These are phyloP conservation scores for Podarcis raffonei DNA, from an alignment of 2,113 vertebrate genomes.

Conservation along the genomic window DNA sequence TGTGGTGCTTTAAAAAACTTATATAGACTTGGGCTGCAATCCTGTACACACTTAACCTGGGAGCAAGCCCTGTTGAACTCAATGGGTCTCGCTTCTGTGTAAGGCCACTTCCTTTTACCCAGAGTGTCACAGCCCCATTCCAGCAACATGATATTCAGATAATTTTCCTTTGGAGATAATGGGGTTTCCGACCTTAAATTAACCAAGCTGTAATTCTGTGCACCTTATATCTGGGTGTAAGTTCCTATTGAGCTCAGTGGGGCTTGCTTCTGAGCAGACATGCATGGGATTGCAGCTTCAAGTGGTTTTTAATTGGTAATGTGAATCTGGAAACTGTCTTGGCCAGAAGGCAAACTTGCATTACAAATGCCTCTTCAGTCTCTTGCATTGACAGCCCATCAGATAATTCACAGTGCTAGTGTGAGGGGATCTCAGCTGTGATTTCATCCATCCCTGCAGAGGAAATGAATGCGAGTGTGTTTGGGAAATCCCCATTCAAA, in stretches of 20 bases:
- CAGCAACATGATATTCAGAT: background rate
- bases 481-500: background rate
- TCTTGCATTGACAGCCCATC: background rate
- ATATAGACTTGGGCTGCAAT: background rate
- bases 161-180: background rate
- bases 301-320: background rate
- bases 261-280: too few relatives aligned
- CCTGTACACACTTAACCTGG: background rate
- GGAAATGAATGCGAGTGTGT: background rate
- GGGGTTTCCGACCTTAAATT: background rate
- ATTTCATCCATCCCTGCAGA: background rate
- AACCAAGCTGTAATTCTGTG: background rate
- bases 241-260: too few relatives aligned
- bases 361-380: too few relatives aligned
- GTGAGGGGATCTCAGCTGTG: background rate
- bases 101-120: background rate
- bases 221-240: background rate
- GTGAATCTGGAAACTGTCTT: background rate
- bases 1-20: background rate
- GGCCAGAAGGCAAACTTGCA: background rate
- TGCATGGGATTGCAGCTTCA: background rate
- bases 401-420: background rate
- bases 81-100: background rate
- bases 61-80: background rate
- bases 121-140: too few relatives aligned